Evolutionary conservation across 2,797 vertebrate species (phyloP), one percentile per base, ranked within the genome.

Genomic region (Pempheris klunzingeri): DNA sequence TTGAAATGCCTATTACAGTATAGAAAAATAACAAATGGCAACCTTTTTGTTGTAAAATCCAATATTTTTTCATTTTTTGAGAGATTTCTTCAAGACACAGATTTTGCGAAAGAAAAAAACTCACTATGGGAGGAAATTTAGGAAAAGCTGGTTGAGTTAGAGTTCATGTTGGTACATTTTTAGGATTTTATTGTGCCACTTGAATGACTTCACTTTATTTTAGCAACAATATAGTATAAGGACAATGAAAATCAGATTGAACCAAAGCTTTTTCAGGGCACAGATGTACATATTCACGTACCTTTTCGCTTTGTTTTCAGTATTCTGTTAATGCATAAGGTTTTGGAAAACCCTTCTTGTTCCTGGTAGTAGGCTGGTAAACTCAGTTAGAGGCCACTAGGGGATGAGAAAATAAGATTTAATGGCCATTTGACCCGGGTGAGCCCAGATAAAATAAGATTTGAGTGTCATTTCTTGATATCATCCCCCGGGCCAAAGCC

Each of bases 391-490:
- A 58, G 55, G 72, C 60, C 84, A 41, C 47, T 0, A 24, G 82
- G 66, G 80, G 68, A 80, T 5, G 30, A 64, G 80, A 18, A 91
- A 91, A 91, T 65, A 11, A 47, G 85, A 91, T 93, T 90, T 90
- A 66, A 75, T 18, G 46, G 76, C 53, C 79, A 82, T 88, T 77
- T 82, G 71, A 82, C 46, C 50, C 0, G 67, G 76, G 64, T 53
- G 72, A 87, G 77, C 80, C 75, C 66, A 64, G 68, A 66, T 62
- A 28, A 88, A 92, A 92, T 88, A 12, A 65, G 84, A 90, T 92
- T 90, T 88, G 58, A 85, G 71, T 53, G 83, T 81, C 67, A 75
- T 87, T 82, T 91, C 75, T 90, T 72, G 73, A 90, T 90, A 85
- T 87, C 62, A 82, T 68, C 38, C 73, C 77, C n/a, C 8, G 44